Evolutionary conservation across 2,888 invertebrate species (phyloP).

Genomic region (Polydrusus cervinus): DNA sequence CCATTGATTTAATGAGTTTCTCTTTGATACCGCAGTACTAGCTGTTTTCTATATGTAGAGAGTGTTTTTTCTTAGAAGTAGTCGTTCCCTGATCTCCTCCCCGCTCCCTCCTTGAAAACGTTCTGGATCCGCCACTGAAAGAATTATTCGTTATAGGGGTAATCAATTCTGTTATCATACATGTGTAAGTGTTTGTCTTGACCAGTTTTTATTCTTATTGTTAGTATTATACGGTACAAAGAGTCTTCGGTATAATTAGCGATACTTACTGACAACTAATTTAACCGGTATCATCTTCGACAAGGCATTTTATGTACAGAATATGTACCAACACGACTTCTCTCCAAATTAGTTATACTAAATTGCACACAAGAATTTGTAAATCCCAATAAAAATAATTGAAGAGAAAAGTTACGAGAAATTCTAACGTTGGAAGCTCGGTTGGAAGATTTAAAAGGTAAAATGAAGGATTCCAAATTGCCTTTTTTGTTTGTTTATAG

Average conservation of each 20-base stretch:
- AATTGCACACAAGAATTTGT: constrained; percentile 6
- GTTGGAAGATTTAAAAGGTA: not conserved
- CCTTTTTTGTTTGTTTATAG: not conserved
- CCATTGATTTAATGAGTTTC: too few relatives aligned
- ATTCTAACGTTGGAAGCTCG: not conserved
- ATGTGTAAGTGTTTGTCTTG: too few relatives aligned
- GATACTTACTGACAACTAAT: constrained; percentile 1
- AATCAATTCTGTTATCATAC: too few relatives aligned
- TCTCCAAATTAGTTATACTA: constrained; percentile 8
- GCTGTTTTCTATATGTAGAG: too few relatives aligned
- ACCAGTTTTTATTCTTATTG: too few relatives aligned
- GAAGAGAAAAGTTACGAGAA: constrained; percentile 9
- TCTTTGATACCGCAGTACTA: too few relatives aligned
- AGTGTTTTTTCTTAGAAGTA: too few relatives aligned
- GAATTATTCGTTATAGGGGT: too few relatives aligned
- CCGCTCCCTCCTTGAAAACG: too few relatives aligned
- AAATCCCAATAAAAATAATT: constrained; percentile 20
- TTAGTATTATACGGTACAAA: too few relatives aligned
- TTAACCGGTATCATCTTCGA: constrained; percentile 21
- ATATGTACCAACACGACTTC: constrained; percentile 11
- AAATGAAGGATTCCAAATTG: not conserved
- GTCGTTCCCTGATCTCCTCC: too few relatives aligned
- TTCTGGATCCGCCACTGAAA: too few relatives aligned
- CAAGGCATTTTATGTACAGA: constrained; percentile 3
- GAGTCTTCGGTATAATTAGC: constrained; percentile 11